These are phyloP conservation scores for Coilia nasus DNA, from an alignment of 2,797 vertebrate genomes.

Conservation along the genomic window DNA sequence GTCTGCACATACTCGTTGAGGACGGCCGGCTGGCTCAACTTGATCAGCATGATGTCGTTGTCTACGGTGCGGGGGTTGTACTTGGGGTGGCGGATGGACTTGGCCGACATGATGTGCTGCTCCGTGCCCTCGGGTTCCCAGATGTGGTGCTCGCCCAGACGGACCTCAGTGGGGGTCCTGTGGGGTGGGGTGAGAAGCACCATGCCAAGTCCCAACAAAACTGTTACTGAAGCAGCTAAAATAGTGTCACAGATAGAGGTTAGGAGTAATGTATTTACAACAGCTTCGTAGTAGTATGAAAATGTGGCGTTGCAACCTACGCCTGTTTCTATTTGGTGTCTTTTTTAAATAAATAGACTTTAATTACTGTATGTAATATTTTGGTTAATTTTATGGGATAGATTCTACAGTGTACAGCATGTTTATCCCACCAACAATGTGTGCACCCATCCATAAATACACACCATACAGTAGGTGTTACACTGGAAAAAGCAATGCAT, in stretches of 20 bases:
- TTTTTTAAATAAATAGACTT: too few relatives aligned
- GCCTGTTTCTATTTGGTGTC: not conserved
- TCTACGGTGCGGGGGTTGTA: conserved; percentile 72
- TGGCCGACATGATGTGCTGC: conserved; percentile 77
- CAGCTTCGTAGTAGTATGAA: too few relatives aligned
- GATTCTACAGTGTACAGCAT: not conserved
- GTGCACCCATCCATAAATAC: not conserved
- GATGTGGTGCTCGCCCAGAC: conserved; percentile 69
- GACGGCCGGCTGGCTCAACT: conserved; percentile 65
- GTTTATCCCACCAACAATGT: not conserved
- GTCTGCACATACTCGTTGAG: conserved; percentile 66
- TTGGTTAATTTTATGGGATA: not conserved
- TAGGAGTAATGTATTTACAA: too few relatives aligned
- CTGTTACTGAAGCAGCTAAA: too few relatives aligned
- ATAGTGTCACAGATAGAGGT: too few relatives aligned
- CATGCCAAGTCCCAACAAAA: not conserved
- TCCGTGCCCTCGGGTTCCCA: conserved; percentile 70
- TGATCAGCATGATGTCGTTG: conserved; percentile 81
- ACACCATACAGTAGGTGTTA: too few relatives aligned
- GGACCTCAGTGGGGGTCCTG: conserved; percentile 52
- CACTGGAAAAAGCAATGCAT: too few relatives aligned
- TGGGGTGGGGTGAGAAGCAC: not conserved
- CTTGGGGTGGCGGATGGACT: conserved; percentile 74
- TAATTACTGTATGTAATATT: not conserved
- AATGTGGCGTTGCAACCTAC: not conserved